Percentiles rank a stretch among this genome's conserved stretches.
These are phyloP conservation scores for Aerospiza tachiro DNA, from an alignment of 2,797 vertebrate species.

Conservation along the genomic window DNA sequence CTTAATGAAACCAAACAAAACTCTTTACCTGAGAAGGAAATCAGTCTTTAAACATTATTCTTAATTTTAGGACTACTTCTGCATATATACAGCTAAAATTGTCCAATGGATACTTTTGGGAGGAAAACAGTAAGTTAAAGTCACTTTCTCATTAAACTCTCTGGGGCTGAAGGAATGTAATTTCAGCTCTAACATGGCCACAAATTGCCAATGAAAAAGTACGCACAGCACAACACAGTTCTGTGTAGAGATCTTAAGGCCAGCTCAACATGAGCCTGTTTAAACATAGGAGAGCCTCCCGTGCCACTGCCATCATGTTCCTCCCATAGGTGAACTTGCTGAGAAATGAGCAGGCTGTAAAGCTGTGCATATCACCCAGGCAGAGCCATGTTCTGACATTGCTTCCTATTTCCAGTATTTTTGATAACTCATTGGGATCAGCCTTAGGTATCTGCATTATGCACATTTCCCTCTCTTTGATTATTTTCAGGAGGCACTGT, in stretches of 20 bases:
- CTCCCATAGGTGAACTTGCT: not conserved
- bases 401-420: not conserved
- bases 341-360: not conserved
- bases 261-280: not conserved
- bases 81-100: not conserved
- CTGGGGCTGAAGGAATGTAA: not conserved
- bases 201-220: not conserved
- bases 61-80: not conserved
- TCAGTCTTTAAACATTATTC: not conserved
- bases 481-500: not conserved
- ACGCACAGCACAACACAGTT: not conserved
- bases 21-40: not conserved
- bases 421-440: not conserved
- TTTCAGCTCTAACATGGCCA: not conserved
- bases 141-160: not conserved
- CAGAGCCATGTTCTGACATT: not conserved
- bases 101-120: not conserved
- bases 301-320: fast-evolving
- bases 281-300: not conserved
- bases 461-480: not conserved
- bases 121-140: not conserved
- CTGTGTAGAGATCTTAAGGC: not conserved
- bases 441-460: fast-evolving
- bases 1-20: not conserved
- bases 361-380: fast-evolving